Base-by-base conservation (phyloP, 35 echinoderm and acorn worm genomes). In the Nesometra sesokonis region DNA sequence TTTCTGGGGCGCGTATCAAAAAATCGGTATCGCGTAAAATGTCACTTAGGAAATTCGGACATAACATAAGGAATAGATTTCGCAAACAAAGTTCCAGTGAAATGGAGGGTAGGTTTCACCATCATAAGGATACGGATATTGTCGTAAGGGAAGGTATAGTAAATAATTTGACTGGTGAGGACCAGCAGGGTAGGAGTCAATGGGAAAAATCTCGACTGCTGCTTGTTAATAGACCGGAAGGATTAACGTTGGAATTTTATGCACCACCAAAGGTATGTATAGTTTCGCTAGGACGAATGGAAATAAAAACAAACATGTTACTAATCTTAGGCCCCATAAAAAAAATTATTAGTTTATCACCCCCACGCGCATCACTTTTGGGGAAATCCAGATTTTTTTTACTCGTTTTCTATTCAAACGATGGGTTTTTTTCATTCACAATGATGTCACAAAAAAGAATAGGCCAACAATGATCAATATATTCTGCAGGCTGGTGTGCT, bases 161-260 rank as follows among this genome's bases (percentile, higher is more conserved):
- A 32, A 97, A 90, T 81, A 85, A 89, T 37, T 80, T 97, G 35
- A 78, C 86, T 23, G 95, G 95, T 2, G 95, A 97, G 32, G 95
- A 97, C 79, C 52, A 78, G 31, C 87, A 93, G 82, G 87, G 91
- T 34, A 82, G 89, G 77, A 90, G 90, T 17, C 76, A 89, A 37
- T 97, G 95, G 95, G 95, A 97, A 23, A 87, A 92, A 79, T 93
- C 86, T 80, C 87, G 92, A 84, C 84, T 97, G 31, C 43, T 91
- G 29, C 78, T 97, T 35, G 84, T 91, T 35, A 91, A 86, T 33
- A 91, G 88, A 34, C 79, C 84, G 46, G 89, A 85, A 33, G 95
- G 95, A 29, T 88, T 91, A 38, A 93, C 93, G 88, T 78, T 97
- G 84, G 95, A 97, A 79, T 97, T 97, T 78, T 97, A 91, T 78